Conservation (phyloP, 2,113 vertebrate species). For the Centrocercus urophasianus region DNA sequence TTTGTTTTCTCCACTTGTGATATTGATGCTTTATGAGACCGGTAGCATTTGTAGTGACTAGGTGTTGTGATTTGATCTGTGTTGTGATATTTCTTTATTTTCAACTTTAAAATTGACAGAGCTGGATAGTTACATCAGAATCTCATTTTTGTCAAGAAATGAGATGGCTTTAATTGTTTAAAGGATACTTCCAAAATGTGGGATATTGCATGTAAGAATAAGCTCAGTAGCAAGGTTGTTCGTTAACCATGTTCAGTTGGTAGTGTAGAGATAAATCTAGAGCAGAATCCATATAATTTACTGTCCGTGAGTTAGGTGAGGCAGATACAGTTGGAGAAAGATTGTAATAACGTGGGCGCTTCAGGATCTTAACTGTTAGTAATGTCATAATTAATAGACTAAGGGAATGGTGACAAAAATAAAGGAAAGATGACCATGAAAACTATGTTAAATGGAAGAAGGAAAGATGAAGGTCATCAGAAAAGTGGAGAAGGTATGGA, state of each 20-base stretch:
- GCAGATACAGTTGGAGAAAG: neutral
- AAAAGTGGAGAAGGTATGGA: neutral
- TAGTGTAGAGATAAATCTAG: neutral
- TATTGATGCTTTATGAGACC: neutral
- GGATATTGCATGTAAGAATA: neutral
- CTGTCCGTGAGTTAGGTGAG: neutral
- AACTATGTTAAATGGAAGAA: neutral
- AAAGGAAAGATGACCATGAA: neutral
- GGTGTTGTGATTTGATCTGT: neutral
- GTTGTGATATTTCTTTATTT: neutral
- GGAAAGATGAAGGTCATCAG: neutral
- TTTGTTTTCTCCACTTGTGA: constrained; percentile 19
- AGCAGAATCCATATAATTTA: neutral
- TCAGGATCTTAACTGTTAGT: neutral
- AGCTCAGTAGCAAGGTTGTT: neutral
- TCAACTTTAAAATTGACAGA: neutral
- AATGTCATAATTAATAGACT: neutral
- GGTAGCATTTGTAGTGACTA: neutral
- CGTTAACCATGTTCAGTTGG: neutral
- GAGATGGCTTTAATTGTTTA: neutral
- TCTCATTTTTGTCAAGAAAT: neutral
- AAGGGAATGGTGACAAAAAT: neutral
- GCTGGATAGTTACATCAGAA: neutral
- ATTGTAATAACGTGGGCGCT: neutral
- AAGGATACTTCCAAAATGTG: neutral